A percentile compares a stretch with the other conserved stretches of the same genome.
Conservation (phyloP, 2,113 vertebrate genomes). For the Syrmaticus mikado region DNA sequence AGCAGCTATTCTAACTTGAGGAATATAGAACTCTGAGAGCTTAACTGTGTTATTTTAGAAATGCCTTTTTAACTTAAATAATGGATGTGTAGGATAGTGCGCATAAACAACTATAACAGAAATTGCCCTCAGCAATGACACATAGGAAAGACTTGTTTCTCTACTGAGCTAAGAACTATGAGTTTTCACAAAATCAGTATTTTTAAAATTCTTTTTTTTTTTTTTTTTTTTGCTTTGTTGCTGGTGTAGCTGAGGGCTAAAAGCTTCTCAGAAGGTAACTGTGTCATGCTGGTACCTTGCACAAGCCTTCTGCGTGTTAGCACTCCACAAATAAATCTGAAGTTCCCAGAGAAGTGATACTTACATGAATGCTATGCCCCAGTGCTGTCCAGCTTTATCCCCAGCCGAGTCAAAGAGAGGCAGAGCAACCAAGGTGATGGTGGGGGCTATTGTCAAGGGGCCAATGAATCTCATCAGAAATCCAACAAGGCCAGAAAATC, state of each 20-base stretch:
- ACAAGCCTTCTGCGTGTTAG: background rate
- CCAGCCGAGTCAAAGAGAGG: constrained; percentile 91
- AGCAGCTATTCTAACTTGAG: background rate
- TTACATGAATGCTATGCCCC: constrained; percentile 91
- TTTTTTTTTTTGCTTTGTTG: background rate
- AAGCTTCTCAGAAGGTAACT: background rate
- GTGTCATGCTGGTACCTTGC: background rate
- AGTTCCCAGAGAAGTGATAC: constrained; percentile 43
- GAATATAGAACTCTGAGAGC: background rate
- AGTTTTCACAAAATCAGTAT: background rate
- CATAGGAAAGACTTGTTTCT: background rate
- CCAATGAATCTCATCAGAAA: constrained; percentile 94
- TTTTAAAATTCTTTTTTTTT: background rate
- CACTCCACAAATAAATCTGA: background rate
- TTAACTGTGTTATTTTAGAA: background rate
- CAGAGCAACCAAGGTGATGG: constrained; percentile 91
- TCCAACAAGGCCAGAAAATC: constrained; percentile 94
- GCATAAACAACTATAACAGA: background rate
- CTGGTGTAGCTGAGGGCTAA: background rate
- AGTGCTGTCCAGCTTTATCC: constrained; percentile 87
- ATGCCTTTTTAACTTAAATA: background rate
- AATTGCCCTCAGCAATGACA: background rate
- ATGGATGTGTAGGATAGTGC: background rate
- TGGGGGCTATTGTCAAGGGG: constrained; percentile 95
- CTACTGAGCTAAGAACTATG: background rate